Evolutionary conservation across 2,888 invertebrate genomes (phyloP).

Genomic region (Cremastobaeus sp.): DNA sequence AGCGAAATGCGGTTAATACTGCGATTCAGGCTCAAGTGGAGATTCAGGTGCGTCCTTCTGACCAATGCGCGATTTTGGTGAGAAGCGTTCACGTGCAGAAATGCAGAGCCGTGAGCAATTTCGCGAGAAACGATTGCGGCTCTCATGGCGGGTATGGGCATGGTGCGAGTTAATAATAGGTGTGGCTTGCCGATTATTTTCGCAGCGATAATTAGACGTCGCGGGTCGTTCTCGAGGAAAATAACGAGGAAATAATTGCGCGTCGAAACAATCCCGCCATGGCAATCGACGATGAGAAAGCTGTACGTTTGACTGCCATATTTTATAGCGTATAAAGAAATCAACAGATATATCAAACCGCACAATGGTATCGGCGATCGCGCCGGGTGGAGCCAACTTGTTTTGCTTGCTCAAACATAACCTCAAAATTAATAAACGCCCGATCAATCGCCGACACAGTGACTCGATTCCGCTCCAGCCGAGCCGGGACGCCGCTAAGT

Average conservation of each 20-base stretch:
- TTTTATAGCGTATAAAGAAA: conserved; percentile 51
- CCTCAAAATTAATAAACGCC: too few species aligned
- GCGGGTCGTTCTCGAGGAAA: conserved; percentile 70
- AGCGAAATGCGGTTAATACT: conserved; percentile 57
- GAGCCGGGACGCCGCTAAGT: conserved; percentile 44
- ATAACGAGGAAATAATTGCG: conserved; percentile 77
- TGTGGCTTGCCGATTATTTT: conserved; percentile 70
- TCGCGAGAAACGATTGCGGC: conserved; percentile 74
- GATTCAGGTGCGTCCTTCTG: conserved; percentile 57
- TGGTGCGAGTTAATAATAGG: conserved; percentile 67
- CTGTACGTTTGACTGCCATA: conserved; percentile 44
- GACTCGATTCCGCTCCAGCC: conserved; percentile 10
- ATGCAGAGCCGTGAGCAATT: conserved; percentile 75
- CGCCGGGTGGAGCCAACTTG: conserved; percentile 2
- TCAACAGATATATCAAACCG: conserved; percentile 39
- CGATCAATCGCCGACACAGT: too few species aligned
- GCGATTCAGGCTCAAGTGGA: conserved; percentile 33
- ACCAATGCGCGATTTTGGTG: conserved; percentile 62
- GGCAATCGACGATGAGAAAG: conserved; percentile 61
- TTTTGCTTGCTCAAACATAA: too few species aligned
- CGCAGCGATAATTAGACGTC: conserved; percentile 76
- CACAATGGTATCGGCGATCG: conserved; percentile 30
- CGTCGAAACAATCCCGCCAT: conserved; percentile 64
- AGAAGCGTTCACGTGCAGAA: conserved; percentile 74
- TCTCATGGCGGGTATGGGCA: conserved; percentile 63